Conservation (phyloP, 2,797 vertebrate genomes). For the Anguilla marmorata region DNA sequence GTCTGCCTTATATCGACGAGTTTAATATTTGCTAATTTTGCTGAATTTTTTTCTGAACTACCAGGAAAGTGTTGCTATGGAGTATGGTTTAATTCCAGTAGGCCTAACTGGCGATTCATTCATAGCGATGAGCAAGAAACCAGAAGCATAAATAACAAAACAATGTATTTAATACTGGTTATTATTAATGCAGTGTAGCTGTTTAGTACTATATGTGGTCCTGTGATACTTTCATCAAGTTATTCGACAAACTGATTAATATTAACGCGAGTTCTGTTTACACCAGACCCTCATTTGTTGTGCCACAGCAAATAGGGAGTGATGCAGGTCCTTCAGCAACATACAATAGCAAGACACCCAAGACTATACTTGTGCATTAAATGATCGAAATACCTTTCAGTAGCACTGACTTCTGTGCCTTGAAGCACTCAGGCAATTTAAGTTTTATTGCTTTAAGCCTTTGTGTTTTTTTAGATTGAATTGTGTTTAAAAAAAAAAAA, state of each 20-base stretch:
- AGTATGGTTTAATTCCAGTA: neutral
- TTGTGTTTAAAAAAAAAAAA: too few relatives aligned
- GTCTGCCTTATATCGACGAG: neutral
- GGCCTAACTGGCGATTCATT: neutral
- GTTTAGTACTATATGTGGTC: neutral
- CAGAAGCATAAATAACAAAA: neutral
- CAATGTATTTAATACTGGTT: neutral
- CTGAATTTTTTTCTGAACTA: neutral
- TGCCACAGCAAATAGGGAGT: neutral
- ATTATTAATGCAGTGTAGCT: neutral
- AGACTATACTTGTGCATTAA: too few relatives aligned
- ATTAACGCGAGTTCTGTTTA: neutral
- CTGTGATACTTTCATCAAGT: neutral
- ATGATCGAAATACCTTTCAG: neutral
- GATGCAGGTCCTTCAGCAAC: neutral
- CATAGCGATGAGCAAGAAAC: neutral
- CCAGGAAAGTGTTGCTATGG: neutral
- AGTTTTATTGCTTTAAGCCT: too few relatives aligned
- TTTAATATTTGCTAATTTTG: neutral
- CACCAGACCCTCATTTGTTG: neutral
- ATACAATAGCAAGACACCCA: neutral
- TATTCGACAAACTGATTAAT: neutral
- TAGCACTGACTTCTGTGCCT: neutral
- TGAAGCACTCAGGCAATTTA: neutral
- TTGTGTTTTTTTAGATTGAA: too few relatives aligned